Conservation (phyloP, 2,797 vertebrate species). For the Smutsia temminckii region DNA sequence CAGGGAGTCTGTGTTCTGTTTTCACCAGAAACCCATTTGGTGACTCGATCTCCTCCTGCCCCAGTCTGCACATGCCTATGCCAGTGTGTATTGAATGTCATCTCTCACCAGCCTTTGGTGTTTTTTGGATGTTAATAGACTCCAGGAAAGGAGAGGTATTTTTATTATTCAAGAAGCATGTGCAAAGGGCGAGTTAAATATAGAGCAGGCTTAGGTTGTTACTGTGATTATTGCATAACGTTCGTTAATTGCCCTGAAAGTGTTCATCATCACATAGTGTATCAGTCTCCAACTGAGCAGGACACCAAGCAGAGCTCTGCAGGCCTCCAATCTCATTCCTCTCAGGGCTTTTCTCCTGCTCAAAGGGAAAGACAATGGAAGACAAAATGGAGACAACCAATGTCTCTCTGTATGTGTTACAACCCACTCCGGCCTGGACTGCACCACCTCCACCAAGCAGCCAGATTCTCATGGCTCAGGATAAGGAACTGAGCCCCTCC, state of each 20-base stretch:
- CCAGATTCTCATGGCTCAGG: not conserved
- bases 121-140: slow-evolving; percentile 38
- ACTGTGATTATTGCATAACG: slow-evolving; percentile 25
- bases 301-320: not conserved
- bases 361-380: not conserved
- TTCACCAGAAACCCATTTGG: not conserved
- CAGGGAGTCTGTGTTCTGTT: not conserved
- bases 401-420: not conserved
- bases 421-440: not conserved
- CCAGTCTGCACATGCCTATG: not conserved
- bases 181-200: slow-evolving; percentile 54
- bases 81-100: not conserved
- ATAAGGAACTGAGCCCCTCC: not conserved
- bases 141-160: slow-evolving; percentile 53
- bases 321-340: not conserved
- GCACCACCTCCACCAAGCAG: not conserved
- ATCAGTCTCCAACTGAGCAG: not conserved
- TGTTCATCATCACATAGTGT: not conserved
- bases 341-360: not conserved
- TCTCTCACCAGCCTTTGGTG: not conserved
- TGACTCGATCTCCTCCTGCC: not conserved
- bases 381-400: not conserved
- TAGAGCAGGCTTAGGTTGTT: slow-evolving; percentile 44
- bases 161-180: slow-evolving; percentile 43
- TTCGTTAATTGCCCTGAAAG: slow-evolving; percentile 26